Conservation (phyloP, 2,888 invertebrate species). For the Lacanobia wlatinum region DNA sequence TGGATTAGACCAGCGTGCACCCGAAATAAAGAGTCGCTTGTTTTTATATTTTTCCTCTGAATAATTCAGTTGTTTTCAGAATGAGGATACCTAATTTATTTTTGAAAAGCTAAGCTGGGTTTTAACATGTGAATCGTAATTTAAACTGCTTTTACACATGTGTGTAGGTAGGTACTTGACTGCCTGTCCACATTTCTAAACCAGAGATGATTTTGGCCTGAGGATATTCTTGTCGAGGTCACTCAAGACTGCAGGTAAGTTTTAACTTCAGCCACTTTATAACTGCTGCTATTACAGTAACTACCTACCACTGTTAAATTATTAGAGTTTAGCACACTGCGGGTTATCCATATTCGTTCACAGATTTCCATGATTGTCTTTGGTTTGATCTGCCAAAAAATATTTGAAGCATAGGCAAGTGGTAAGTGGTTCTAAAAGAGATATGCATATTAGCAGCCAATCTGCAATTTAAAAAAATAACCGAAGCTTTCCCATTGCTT, state of each 20-base stretch:
- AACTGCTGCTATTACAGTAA: neutral
- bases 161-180: neutral
- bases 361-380: constrained; percentile 29
- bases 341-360: constrained; percentile 45
- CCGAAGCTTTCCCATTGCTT: constrained; percentile 74
- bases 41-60: constrained; percentile 56
- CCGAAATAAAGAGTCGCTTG: constrained; percentile 71
- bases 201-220: neutral
- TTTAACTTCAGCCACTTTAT: neutral
- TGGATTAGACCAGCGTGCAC: constrained; percentile 80
- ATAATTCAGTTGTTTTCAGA: constrained; percentile 59
- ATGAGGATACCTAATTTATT: constrained; percentile 56
- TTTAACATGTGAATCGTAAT: constrained; percentile 11
- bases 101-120: constrained; percentile 34
- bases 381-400: constrained; percentile 25
- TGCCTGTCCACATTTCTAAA: neutral
- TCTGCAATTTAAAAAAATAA: constrained; percentile 85
- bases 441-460: constrained; percentile 87
- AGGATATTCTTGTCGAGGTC: neutral
- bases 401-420: constrained; percentile 40
- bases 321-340: constrained; percentile 10
- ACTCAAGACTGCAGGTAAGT: neutral
- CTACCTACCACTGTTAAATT: neutral
- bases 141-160: neutral
- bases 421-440: constrained; percentile 70